Base-by-base conservation (phyloP, 2,113 vertebrate species). In the Chrysemys picta region DNA sequence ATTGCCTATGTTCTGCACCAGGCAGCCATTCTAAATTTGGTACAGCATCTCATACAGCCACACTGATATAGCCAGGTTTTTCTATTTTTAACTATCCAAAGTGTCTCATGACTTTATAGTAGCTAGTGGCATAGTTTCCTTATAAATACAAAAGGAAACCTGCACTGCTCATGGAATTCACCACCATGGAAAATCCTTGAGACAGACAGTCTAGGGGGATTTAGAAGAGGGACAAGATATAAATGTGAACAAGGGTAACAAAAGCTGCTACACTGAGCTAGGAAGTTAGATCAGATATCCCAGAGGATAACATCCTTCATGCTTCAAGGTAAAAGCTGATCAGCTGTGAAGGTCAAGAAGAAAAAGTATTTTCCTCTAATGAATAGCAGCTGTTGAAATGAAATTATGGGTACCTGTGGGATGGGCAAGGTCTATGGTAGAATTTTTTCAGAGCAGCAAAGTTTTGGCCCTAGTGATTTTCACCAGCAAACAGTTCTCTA, bases 161-260 rank as follows among this genome's bases (percentile, higher is more conserved):
- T 22, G 0, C 1, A 0, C 14, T 3, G 3, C 2, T 79, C 59
- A 80, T 85, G 50, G 17, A 89, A 9, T 89, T 90, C 79, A 10
- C 1, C 2, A 8, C 47, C 1, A 0, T 38, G 29, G 72, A 52
- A 47, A n/a, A 69, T 0, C 72, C 21, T 25, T 76, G 0, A 84
- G 62, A 69, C 59, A 25, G 38, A 21, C 57, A 89, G 80, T 42
- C 80, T 38, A 25, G 83, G 56, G 35, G 27, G 78, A 49, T 12
- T 3, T 62, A 80, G 53, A 90, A 69, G 47, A 25, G 38, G 47
- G 45, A 80, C 29, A 83, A 85, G 16, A 22, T 22, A 50, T 47
- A 80, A 75, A 17, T 35, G 93, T 76, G 42, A 69, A 69, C 21
- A 53, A 38, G 65, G 82, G 29, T 35, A 80, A 88, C 29, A n/a